Percentiles rank a stretch among this genome's conserved stretches.
Conservation (phyloP, 1,140 invertebrate genomes). For the Drosophila teissieri region DNA sequence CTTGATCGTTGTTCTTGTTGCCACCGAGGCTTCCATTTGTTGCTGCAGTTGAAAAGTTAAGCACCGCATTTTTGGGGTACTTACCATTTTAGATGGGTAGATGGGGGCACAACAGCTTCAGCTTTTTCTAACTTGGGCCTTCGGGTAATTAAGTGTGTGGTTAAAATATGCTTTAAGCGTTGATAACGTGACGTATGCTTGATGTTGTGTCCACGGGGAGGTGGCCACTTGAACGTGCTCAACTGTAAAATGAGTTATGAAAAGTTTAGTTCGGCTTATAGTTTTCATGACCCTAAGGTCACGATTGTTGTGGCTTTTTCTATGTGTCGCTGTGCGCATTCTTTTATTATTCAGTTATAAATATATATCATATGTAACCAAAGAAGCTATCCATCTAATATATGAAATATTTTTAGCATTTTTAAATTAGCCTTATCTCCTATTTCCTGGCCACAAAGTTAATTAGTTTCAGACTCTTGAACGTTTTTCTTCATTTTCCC, state of each 20-base stretch:
- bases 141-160: constrained; percentile 62
- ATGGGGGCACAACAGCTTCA: constrained; percentile 36
- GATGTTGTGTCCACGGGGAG: constrained; percentile 26
- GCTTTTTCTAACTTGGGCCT: constrained; percentile 25
- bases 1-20: constrained; percentile 21
- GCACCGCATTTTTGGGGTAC: constrained; percentile 35
- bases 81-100: constrained; percentile 21
- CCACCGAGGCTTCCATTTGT: constrained; percentile 31
- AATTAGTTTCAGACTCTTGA: constrained; percentile 35
- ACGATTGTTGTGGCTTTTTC: constrained; percentile 4
- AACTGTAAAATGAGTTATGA: constrained; percentile 28
- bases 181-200: constrained; percentile 55
- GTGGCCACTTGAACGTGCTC: constrained; percentile 14
- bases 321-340: not conserved
- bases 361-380: too few relatives aligned
- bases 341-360: not conserved
- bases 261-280: constrained; percentile 39
- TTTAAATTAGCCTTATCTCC: not conserved
- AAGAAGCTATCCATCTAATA: too few relatives aligned
- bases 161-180: constrained; percentile 22
- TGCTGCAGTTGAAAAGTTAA: constrained; percentile 55
- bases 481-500: constrained; percentile 3
- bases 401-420: too few relatives aligned
- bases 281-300: constrained; percentile 3
- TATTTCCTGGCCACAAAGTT: constrained; percentile 2